Evolutionary conservation across 92 coral and sea anemone genomes (phyloP), one percentile per base, ranked within the genome.

Genomic region (Porites evermanni): DNA sequence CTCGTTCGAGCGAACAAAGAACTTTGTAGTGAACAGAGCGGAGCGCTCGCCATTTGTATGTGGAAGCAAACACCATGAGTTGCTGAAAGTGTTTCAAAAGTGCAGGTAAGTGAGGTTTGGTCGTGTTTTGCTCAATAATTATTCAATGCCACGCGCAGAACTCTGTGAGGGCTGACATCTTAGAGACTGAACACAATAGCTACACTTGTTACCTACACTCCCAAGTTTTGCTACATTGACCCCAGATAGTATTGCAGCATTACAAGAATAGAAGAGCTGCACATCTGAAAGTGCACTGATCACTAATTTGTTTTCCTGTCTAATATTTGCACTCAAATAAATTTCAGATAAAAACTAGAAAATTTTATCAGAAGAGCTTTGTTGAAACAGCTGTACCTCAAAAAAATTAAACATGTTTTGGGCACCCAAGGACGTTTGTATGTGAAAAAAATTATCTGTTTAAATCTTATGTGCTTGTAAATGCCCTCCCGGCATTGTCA

Each of bases 401-500:
- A 72, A 72, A 72, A 10, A 44, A 20, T 19, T 72, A 72, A 72
- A 72, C 76, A 72, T 6, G 58, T 38, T 14, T 29, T 50, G 17
- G 59, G 76, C 23, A 72, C 53, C 76, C 17, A 72, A 38, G 53
- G 59, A 38, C 53, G 44, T 32, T 12, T 51, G 14, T 20, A 72
- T 72, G 53, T 26, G 1, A 2, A 26, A 26, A 44, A 72, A 38
- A 50, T 72, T 13, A 51, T 72, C 76, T 72, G 76, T 72, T 38
- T 72, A 72, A 72, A 38, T 72, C 71, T 72, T 74, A 81, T 72
- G 81, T 56, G n/a, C 91, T 70, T 51, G 79, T 80, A 60, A 88
- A 88, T 81, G 91, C 85, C 70, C 63, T 88, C 54, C 89, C 89
- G 54, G 66, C 68, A 79, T 78, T 86, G 67, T 77, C 73, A 79